Evolutionary conservation across 2,888 invertebrate species (phyloP).

Genomic region (Perizoma flavofasciatum): DNA sequence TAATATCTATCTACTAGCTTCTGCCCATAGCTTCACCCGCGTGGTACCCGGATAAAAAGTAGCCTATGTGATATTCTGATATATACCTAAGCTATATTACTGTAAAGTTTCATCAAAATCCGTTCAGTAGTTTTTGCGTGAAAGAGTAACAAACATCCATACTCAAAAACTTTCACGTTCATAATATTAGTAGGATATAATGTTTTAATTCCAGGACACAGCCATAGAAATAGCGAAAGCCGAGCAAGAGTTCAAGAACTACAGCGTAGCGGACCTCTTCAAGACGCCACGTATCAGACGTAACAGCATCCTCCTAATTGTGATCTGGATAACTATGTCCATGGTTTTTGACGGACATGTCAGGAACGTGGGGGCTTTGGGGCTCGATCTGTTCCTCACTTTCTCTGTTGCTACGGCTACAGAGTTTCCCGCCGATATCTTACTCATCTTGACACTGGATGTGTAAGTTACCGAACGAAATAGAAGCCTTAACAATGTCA

Average conservation of each 20-base stretch:
- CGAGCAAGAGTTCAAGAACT: slow-evolving; percentile 88
- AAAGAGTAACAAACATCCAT: too few species aligned
- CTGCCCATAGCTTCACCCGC: too few species aligned
- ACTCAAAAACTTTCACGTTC: too few species aligned
- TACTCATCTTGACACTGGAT: slow-evolving; percentile 89
- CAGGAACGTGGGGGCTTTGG: slow-evolving; percentile 92
- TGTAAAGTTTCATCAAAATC: too few species aligned
- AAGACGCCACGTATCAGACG: slow-evolving; percentile 89
- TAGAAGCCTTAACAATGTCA: too few species aligned
- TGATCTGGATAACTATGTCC: slow-evolving; percentile 94
- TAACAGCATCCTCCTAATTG: slow-evolving; percentile 87
- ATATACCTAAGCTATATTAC: too few species aligned
- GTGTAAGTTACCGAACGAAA: too few species aligned
- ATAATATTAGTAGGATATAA: too few species aligned
- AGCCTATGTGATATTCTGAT: too few species aligned
- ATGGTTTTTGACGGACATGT: slow-evolving; percentile 95
- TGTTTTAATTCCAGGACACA: slow-evolving; percentile 75
- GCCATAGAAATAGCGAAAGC: slow-evolving; percentile 87
- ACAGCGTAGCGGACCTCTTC: slow-evolving; percentile 91
- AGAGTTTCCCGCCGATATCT: slow-evolving; percentile 92
- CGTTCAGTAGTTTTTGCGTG: too few species aligned
- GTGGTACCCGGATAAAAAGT: too few species aligned
- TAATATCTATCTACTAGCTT: too few species aligned
- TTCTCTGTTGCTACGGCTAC: slow-evolving; percentile 93
- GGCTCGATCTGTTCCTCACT: slow-evolving; percentile 91